Conservation (phyloP, 2,888 invertebrate species). For the Drosophila siamana region DNA sequence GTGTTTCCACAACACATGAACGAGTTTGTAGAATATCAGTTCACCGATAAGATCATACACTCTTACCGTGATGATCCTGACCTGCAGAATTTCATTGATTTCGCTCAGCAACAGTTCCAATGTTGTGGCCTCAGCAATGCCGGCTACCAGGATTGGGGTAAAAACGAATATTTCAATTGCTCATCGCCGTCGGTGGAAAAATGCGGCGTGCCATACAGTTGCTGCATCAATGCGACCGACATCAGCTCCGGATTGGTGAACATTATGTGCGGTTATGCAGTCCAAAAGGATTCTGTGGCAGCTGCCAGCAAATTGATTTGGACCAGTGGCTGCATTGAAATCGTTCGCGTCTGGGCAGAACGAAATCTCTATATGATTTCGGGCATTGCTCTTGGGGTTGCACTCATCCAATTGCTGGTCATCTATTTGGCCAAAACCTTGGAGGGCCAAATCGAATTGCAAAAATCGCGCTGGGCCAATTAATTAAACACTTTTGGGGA, state of each 20-base stretch:
- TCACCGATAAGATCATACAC: slow-evolving; percentile 95
- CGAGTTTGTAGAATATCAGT: slow-evolving; percentile 92
- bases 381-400: slow-evolving; percentile 93
- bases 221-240: slow-evolving; percentile 96
- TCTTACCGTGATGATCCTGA: slow-evolving; percentile 97
- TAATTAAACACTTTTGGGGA: not conserved
- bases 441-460: slow-evolving; percentile 95
- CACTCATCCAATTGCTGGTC: slow-evolving; percentile 93
- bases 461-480: slow-evolving; percentile 90
- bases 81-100: slow-evolving; percentile 96
- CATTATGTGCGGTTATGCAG: slow-evolving; percentile 94
- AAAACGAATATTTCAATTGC: slow-evolving; percentile 98
- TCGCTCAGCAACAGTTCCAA: slow-evolving; percentile 92
- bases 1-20: slow-evolving; percentile 96
- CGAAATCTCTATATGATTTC: slow-evolving; percentile 95
- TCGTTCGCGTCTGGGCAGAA: slow-evolving; percentile 94
- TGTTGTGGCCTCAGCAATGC: slow-evolving; percentile 96
- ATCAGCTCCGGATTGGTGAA: slow-evolving; percentile 83
- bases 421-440: slow-evolving; percentile 95
- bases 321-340: slow-evolving; percentile 96
- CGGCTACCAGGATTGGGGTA: slow-evolving; percentile 97
- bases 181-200: slow-evolving; percentile 95
- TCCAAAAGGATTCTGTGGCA: slow-evolving; percentile 93
- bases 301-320: slow-evolving; percentile 95
- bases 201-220: slow-evolving; percentile 97